A percentile compares a stretch with the other conserved stretches of the same genome.
These are phyloP conservation scores for Peromyscus polionotus DNA, from an alignment of 2,113 vertebrate genomes.

Conservation along the genomic window DNA sequence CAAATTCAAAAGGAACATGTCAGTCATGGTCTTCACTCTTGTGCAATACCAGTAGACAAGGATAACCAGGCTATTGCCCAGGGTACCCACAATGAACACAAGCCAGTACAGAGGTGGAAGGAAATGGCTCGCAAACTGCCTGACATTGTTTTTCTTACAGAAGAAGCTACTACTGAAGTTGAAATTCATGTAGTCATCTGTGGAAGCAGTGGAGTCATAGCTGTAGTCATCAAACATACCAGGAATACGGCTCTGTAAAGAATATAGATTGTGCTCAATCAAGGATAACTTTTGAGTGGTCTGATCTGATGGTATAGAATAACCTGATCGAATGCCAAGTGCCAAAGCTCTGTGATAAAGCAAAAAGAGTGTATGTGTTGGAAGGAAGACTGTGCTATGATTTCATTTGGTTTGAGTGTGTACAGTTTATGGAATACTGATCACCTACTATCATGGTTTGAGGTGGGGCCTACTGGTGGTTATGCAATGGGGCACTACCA, in stretches of 20 bases:
- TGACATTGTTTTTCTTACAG: constrained; percentile 87
- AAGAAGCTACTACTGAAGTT: not conserved
- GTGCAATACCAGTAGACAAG: constrained; percentile 90
- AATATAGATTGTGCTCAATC: not conserved
- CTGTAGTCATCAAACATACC: constrained; percentile 54
- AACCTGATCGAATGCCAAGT: not conserved
- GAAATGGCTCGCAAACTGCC: constrained; percentile 87
- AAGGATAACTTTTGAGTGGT: not conserved
- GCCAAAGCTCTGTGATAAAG: not conserved
- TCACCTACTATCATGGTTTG: not conserved
- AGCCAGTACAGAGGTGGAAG: constrained; percentile 91
- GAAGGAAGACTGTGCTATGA: no score
- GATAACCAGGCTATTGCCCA: constrained; percentile 92
- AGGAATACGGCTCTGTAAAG: constrained; percentile 68
- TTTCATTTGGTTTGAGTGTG: no score
- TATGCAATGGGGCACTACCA: not conserved
- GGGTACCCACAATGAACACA: constrained; percentile 89
- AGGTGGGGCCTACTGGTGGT: not conserved
- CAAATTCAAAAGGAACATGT: constrained; percentile 93
- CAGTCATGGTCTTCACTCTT: constrained; percentile 92
- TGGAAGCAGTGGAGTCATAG: not conserved
- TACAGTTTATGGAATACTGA: not conserved
- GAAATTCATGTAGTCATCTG: constrained; percentile 15
- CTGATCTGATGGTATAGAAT: not conserved
- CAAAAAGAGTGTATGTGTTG: not conserved